Percentiles rank a stretch among this genome's conserved stretches.
Conservation (phyloP, 2,797 vertebrate species). For the Sarcoramphus papa region DNA sequence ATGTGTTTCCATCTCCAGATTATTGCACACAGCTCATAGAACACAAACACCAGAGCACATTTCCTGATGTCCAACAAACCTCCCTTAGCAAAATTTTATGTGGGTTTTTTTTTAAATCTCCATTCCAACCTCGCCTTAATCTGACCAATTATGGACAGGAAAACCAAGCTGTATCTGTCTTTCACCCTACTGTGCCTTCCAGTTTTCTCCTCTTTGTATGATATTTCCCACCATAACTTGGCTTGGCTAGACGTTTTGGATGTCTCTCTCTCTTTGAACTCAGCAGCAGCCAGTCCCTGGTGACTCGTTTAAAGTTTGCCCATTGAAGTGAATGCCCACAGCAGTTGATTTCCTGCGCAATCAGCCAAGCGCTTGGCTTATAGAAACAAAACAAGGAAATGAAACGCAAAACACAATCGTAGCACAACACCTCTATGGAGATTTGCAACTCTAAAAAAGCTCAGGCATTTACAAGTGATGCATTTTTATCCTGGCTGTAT, state of each 20-base stretch:
- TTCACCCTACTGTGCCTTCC: background rate
- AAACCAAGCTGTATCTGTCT: background rate
- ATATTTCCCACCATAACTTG: conserved; percentile 9
- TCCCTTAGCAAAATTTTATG: background rate
- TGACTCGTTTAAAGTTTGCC: background rate
- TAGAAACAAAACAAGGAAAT: conserved; percentile 39
- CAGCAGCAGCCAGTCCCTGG: conserved; percentile 2
- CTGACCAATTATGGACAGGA: background rate
- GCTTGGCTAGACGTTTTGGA: background rate
- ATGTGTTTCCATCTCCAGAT: background rate
- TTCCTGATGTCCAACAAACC: background rate
- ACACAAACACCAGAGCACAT: background rate
- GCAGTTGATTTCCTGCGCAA: background rate
- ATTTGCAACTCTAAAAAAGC: background rate
- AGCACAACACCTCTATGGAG: background rate
- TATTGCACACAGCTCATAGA: background rate
- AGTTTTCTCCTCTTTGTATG: conserved; percentile 4
- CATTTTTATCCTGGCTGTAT: background rate
- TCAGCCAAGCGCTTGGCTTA: background rate
- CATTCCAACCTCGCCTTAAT: background rate
- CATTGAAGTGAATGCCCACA: conserved; percentile 14
- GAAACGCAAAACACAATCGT: background rate
- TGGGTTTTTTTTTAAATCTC: background rate
- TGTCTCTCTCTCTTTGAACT: conserved; percentile 31
- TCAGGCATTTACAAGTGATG: background rate